Base-by-base conservation (phyloP, 2,797 vertebrate genomes). In the Hemitrygon akajei region DNA sequence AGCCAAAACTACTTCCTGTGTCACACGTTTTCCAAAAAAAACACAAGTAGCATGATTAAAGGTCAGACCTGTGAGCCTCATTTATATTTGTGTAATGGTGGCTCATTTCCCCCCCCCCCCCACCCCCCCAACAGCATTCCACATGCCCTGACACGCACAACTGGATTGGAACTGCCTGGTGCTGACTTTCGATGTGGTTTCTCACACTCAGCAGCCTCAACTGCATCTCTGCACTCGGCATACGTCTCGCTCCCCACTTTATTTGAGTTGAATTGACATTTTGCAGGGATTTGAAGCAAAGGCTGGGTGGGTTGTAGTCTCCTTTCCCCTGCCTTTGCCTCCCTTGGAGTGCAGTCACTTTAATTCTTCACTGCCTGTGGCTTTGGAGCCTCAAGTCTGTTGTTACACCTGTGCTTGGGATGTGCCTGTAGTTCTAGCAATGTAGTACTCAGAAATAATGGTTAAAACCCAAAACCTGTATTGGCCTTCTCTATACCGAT, bases 1-100 rank as follows among this genome's bases (percentile, higher is more conserved):
- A 96, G 96, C 95, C 96, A 96, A 95, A 96, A 96, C 96, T 94
- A 95, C 97, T 97, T 97, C 97, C 97, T 97, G 97, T 97, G 96
- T 97, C 96, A 95, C 96, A 97, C 97, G 71, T 76, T 93, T 76
- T 71, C 91, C 47, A 47, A 75, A 93, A 73, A 81, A 20, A 89
- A 89, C 86, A 69, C 86, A 76, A 56, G 25, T 7, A 66, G 69
- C 47, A 71, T 76, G 73, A 93, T 93, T 93, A 40, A 56, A 58
- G 91, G 91, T 75, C 40, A 58, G 30, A 56, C 47, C 16, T 20
- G 25, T 18, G 69, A 93, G 91, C 71, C 71, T 30, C 25, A 20
- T 20, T 76, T 93, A 93, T 76, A 93, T 0, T 11, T 27, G 73
- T 27, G 63, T 63, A 89, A 37, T 37, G 22, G 40, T 71, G 69